Evolutionary conservation across 2,113 vertebrate species (phyloP), one percentile per base, ranked within the genome.

Genomic region (Microtus pennsylvanicus): DNA sequence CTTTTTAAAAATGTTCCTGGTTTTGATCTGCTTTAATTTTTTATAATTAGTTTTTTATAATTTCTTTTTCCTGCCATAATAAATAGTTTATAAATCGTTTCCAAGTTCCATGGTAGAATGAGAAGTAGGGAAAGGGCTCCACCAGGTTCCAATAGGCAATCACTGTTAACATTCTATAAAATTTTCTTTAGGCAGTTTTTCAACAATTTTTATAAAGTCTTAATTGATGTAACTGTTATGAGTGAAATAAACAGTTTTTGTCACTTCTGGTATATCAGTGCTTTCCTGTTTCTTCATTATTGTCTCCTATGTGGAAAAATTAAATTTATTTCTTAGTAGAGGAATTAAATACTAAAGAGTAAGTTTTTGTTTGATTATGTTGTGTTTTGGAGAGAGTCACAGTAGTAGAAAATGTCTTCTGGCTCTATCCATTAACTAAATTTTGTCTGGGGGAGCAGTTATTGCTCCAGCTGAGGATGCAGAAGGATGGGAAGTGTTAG

Each of bases 21-120:
- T 93, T 72, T 95, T 97, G n/a, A 90, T 42, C 8, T 78, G 1
- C 52, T 28, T 94, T 61, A 81, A 81, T 90, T 90, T 95, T 58
- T 58, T 58, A 58, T 58, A 58, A 58, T 58, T 58, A 58, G 55
- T 58, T 58, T 58, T 58, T 93, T 96, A 33, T 85, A 86, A 19
- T 58, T 95, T 14, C 52, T 65, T 90, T 69, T 88, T 72, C 3
- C 19, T 88, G 10, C 76, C 14, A 63, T 78, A 85, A n/a, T 89
- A 74, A 33, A 88, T n/a, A 30, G 7, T 52, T 76, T 52, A 3
- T 93, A 76, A 81, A 89, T 75, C 92, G 91, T 87, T 94, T 89
- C 94, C 24, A 90, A 81, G 28, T 83, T 87, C 52, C 12, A 0
- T 61, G 72, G 88, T 7, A 91, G n/a, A 94, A 75, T 85, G 42